Evolutionary conservation across 2,113 vertebrate species (phyloP).

Genomic region (Bungarus multicinctus): DNA sequence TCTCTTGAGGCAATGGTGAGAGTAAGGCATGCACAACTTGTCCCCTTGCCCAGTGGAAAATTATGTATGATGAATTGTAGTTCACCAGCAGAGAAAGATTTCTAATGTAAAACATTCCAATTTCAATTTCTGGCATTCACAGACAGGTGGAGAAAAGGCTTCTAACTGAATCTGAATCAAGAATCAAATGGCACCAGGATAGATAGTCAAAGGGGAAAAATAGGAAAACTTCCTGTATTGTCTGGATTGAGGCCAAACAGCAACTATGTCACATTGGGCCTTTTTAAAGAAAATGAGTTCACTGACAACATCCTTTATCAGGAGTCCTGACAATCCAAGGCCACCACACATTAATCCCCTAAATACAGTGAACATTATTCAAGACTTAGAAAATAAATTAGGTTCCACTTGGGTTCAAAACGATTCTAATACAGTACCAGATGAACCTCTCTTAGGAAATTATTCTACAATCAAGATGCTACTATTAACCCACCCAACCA

Average conservation of each 20-base stretch:
- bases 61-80: background rate
- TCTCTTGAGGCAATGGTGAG: background rate
- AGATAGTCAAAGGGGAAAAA: background rate
- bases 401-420: background rate
- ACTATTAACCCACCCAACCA: background rate
- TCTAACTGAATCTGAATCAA: background rate
- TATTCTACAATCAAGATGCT: background rate
- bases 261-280: background rate
- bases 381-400: background rate
- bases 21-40: background rate
- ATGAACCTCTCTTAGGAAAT: background rate
- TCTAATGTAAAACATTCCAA: background rate
- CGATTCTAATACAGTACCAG: background rate
- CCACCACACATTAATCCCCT: background rate
- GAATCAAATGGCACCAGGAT: background rate
- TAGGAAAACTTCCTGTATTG: background rate
- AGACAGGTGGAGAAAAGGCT: background rate
- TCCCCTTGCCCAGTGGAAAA: background rate
- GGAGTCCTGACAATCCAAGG: background rate
- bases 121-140: background rate
- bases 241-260: background rate
- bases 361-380: background rate
- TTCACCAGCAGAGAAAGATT: background rate
- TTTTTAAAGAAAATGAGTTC: background rate
- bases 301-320: background rate